Evolutionary conservation across 2,113 vertebrate genomes (phyloP).

Genomic region (Nesoenas mayeri): DNA sequence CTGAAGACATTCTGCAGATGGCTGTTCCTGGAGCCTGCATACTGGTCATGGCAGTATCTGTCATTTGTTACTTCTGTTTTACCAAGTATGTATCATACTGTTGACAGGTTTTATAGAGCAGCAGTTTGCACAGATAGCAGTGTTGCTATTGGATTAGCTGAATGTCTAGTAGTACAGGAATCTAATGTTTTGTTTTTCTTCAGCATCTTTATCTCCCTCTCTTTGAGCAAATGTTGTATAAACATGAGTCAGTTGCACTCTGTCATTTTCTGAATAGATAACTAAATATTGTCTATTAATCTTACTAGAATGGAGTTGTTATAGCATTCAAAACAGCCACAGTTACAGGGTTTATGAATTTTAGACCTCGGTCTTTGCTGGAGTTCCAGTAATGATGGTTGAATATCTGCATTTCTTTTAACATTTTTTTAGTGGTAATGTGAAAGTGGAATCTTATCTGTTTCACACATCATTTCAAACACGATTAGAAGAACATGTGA

Average conservation of each 20-base stretch:
- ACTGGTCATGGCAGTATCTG: constrained; percentile 17
- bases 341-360: not conserved
- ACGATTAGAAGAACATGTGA: not conserved
- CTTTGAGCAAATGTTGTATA: not conserved
- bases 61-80: constrained; percentile 64
- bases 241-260: not conserved
- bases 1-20: constrained; percentile 32
- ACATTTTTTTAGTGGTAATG: not conserved
- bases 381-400: not conserved
- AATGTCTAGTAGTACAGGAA: not conserved
- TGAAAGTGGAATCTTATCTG: not conserved
- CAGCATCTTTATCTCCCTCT: not conserved
- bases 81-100: constrained; percentile 59
- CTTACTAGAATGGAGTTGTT: not conserved
- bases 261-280: not conserved
- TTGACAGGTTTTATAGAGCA: not conserved
- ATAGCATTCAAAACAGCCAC: not conserved
- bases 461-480: not conserved
- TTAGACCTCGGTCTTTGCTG: not conserved
- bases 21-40: constrained; percentile 49
- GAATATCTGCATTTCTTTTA: not conserved
- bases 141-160: not conserved
- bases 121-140: not conserved
- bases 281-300: not conserved
- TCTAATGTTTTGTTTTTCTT: not conserved